Evolutionary conservation across 1,140 invertebrate species (phyloP).

Genomic region (Helicorthomorpha holstii): DNA sequence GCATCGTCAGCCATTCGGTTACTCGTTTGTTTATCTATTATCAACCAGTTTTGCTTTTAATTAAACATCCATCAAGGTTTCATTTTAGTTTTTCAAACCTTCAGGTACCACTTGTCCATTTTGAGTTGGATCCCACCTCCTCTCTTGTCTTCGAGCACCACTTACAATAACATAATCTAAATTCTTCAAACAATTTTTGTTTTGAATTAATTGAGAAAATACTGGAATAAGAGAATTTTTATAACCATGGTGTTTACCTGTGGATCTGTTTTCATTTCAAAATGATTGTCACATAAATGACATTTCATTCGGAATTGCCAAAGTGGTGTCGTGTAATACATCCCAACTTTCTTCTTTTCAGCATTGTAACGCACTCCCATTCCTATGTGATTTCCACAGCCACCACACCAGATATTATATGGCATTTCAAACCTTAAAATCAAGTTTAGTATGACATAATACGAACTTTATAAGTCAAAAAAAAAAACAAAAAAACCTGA

Average conservation of each 20-base stretch:
- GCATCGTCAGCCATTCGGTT: conserved; percentile 79
- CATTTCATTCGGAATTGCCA: conserved; percentile 99
- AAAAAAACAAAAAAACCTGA: conserved; percentile 32
- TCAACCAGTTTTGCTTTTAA: conserved; percentile 1
- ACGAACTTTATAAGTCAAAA: background rate
- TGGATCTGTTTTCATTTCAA: conserved; percentile 98
- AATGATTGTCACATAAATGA: conserved; percentile 91
- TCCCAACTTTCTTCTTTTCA: conserved; percentile 95
- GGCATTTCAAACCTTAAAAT: conserved; percentile 87
- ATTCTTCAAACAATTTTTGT: conserved; percentile 45
- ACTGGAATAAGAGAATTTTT: background rate
- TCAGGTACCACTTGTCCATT: conserved; percentile 67
- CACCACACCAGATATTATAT: conserved; percentile 98
- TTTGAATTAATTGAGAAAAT: conserved; percentile 7
- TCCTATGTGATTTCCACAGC: conserved; percentile 94
- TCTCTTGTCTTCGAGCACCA: conserved; percentile 89
- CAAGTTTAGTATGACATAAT: background rate
- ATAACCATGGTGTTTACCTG: conserved; percentile 42
- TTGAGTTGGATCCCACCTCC: conserved; percentile 90
- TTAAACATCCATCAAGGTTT: background rate
- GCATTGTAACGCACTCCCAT: conserved; percentile 99
- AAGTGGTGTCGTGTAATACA: conserved; percentile 95
- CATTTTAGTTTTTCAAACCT: conserved; percentile 17
- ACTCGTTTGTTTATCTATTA: conserved; percentile 64
- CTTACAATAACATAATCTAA: conserved; percentile 91